A percentile compares a stretch with the other conserved stretches of the same genome.
phyloP scores from a whole-genome alignment of 2,797 vertebrate genomes.

The Alosa sapidissima region DNA sequence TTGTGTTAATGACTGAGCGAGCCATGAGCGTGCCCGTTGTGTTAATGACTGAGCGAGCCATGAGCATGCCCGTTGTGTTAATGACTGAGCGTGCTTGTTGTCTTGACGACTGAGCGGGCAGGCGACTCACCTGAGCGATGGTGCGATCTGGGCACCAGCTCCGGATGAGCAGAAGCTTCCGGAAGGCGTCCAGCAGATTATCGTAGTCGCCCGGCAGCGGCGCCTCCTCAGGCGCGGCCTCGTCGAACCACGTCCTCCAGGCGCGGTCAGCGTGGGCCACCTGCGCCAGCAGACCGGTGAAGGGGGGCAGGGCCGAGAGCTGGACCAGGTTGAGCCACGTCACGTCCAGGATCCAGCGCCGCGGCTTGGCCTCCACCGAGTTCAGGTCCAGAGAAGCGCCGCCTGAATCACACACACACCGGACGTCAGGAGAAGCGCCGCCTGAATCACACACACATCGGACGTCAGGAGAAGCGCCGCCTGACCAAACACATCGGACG shows the following conservation, averaged over 20 bases:
- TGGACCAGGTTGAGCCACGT: slow-evolving; percentile 86
- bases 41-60: too few species aligned
- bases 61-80: neutral
- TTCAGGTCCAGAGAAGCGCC: slow-evolving; percentile 82
- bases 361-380: slow-evolving; percentile 80
- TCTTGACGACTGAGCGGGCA: neutral
- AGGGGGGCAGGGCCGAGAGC: slow-evolving; percentile 72
- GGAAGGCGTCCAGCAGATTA: slow-evolving; percentile 74
- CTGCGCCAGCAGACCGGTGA: slow-evolving; percentile 74
- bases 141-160: slow-evolving; percentile 84
- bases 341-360: slow-evolving; percentile 83
- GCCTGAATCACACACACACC: slow-evolving; percentile 58
- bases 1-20: too few species aligned
- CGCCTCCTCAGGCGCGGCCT: slow-evolving; percentile 74
- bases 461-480: slow-evolving; percentile 70
- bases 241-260: slow-evolving; percentile 83
- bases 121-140: slow-evolving; percentile 72
- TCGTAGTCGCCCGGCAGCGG: slow-evolving; percentile 78
- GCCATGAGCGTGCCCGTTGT: neutral
- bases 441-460: too few species aligned
- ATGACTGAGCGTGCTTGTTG: neutral
- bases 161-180: slow-evolving; percentile 80
- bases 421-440: too few species aligned
- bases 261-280: slow-evolving; percentile 75
- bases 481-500: slow-evolving; percentile 47